A percentile compares a stretch with the other conserved stretches of the same genome.
Evolutionary conservation across 1,140 invertebrate genomes (phyloP).

Genomic region (Musca domestica): DNA sequence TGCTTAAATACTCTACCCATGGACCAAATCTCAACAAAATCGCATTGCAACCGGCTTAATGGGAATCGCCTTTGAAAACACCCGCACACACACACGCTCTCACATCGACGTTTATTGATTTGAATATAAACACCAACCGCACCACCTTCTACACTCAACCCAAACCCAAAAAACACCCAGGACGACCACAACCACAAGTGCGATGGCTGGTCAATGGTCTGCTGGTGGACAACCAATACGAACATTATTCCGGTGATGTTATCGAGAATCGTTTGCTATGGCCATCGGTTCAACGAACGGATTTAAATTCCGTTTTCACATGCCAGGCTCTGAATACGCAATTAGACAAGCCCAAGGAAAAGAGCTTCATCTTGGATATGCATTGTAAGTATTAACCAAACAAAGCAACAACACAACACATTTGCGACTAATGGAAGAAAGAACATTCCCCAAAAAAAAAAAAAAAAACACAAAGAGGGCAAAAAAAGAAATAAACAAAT

Average conservation of each 20-base stretch:
- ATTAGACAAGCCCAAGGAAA: constrained; percentile 72
- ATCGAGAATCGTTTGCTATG: constrained; percentile 80
- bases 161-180: constrained; percentile 41
- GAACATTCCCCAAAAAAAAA: neutral
- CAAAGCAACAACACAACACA: neutral
- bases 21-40: too few relatives aligned
- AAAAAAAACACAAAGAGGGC: neutral
- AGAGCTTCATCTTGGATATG: constrained; percentile 74
- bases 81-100: neutral
- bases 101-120: too few relatives aligned
- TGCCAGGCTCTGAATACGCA: constrained; percentile 82
- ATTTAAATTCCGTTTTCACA: constrained; percentile 78
- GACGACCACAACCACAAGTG: constrained; percentile 65
- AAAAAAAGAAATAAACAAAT: neutral
- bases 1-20: too few relatives aligned
- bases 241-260: constrained; percentile 77
- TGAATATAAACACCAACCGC: too few relatives aligned
- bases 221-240: constrained; percentile 75
- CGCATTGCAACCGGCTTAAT: neutral
- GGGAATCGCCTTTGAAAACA: neutral
- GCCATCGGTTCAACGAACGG: constrained; percentile 69
- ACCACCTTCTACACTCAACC: too few relatives aligned
- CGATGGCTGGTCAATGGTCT: constrained; percentile 74
- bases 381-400: constrained; percentile 65
- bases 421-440: neutral